Conservation (phyloP, 1,140 invertebrate species). For the Bemisia tabaci region DNA sequence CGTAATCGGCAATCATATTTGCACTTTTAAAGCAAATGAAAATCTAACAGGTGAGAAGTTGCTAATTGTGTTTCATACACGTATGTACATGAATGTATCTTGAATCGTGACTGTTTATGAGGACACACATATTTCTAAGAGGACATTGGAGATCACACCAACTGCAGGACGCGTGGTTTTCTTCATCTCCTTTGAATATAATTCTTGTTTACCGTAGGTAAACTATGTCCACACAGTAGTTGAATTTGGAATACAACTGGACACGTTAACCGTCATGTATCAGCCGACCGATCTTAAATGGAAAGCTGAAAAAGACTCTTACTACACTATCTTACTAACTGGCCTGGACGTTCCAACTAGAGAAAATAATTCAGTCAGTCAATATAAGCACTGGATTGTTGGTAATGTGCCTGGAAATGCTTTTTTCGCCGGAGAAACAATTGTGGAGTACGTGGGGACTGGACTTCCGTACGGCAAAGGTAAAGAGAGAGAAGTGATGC, state of each 20-base stretch:
- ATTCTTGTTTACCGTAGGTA: too few relatives aligned
- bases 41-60: too few relatives aligned
- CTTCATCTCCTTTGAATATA: too few relatives aligned
- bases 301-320: not conserved
- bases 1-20: too few relatives aligned
- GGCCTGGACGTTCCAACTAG: not conserved
- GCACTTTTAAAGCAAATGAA: too few relatives aligned
- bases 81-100: too few relatives aligned
- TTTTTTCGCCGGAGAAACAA: not conserved
- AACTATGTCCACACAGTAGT: not conserved
- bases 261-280: not conserved
- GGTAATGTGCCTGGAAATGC: not conserved
- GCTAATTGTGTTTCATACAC: too few relatives aligned
- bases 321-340: not conserved
- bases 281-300: not conserved
- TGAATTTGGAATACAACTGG: not conserved
- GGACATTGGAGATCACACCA: too few relatives aligned
- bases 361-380: not conserved
- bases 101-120: too few relatives aligned
- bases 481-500: too few relatives aligned
- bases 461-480: not conserved
- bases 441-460: not conserved
- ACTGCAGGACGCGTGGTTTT: too few relatives aligned
- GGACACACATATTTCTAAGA: too few relatives aligned
- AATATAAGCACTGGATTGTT: not conserved